These are phyloP conservation scores for Cyclura pinguis DNA, from an alignment of 2,797 vertebrate species.

Conservation along the genomic window DNA sequence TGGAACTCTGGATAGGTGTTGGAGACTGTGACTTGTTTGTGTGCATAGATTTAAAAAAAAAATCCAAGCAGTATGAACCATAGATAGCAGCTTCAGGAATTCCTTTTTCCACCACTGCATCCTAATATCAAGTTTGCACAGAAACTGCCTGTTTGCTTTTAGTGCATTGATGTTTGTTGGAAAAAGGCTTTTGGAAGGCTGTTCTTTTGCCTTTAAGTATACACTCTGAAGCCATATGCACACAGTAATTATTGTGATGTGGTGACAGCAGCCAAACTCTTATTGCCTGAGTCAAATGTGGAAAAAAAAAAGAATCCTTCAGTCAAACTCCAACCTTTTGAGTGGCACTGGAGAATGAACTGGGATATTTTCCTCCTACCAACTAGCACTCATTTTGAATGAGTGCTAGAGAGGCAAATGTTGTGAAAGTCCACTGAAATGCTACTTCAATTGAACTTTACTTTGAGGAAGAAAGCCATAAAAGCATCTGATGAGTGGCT, in stretches of 20 bases:
- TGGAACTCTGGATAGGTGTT: no score
- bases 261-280: neutral
- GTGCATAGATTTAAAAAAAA: no score
- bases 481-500: neutral
- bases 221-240: neutral
- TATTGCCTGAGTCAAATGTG: neutral
- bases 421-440: neutral
- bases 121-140: neutral
- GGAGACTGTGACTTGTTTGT: no score
- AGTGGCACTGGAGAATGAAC: fast-evolving
- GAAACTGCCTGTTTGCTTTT: neutral
- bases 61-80: neutral
- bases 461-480: neutral
- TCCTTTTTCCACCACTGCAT: neutral
- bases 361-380: neutral
- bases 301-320: neutral
- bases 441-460: neutral
- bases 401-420: neutral
- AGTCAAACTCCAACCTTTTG: neutral
- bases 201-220: constrained; percentile 12
- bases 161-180: constrained; percentile 50
- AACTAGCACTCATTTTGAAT: neutral
- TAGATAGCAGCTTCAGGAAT: neutral
- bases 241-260: neutral
- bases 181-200: constrained; percentile 69